phyloP scores from a whole-genome alignment of 2,888 invertebrate species.

The Agonopterix subpropinquella region DNA sequence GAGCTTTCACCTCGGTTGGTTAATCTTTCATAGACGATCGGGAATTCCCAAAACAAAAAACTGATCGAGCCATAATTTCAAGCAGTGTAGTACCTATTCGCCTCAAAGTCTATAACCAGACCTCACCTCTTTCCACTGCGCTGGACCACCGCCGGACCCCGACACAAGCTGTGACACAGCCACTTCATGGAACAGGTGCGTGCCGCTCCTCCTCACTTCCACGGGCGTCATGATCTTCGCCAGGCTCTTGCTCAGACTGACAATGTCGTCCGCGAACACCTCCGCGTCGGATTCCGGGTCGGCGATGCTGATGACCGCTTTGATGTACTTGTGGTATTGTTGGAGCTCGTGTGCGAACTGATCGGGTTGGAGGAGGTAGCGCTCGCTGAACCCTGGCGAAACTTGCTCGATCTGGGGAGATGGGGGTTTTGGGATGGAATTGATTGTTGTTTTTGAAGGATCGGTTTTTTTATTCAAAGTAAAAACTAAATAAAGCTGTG shows the following conservation, averaged over 20 bases:
- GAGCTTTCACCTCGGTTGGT: too few relatives aligned
- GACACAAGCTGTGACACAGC: constrained; percentile 70
- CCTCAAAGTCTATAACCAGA: too few relatives aligned
- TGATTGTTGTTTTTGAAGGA: too few relatives aligned
- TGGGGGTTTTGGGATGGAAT: not conserved
- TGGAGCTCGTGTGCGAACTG: constrained; percentile 77
- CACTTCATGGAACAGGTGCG: constrained; percentile 79
- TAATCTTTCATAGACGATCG: too few relatives aligned
- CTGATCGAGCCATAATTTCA: too few relatives aligned
- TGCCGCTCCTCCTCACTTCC: constrained; percentile 77
- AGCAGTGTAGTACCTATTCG: too few relatives aligned
- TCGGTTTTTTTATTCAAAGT: too few relatives aligned
- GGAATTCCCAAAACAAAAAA: too few relatives aligned
- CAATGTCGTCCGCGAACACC: constrained; percentile 75
- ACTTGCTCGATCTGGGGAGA: constrained; percentile 76
- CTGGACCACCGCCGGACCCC: constrained; percentile 64
- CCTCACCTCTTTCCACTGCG: constrained; percentile 64
- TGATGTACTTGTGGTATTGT: constrained; percentile 78
- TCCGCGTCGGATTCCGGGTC: constrained; percentile 57
- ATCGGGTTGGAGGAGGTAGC: constrained; percentile 76
- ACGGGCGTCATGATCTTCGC: constrained; percentile 81
- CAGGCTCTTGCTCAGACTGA: constrained; percentile 76
- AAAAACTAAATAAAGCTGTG: too few relatives aligned
- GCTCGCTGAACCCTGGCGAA: constrained; percentile 79
- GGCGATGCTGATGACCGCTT: constrained; percentile 70